A percentile compares a stretch with the other conserved stretches of the same genome.
Evolutionary conservation across 2,113 vertebrate genomes (phyloP).

Genomic region (Eurystomus gularis): DNA sequence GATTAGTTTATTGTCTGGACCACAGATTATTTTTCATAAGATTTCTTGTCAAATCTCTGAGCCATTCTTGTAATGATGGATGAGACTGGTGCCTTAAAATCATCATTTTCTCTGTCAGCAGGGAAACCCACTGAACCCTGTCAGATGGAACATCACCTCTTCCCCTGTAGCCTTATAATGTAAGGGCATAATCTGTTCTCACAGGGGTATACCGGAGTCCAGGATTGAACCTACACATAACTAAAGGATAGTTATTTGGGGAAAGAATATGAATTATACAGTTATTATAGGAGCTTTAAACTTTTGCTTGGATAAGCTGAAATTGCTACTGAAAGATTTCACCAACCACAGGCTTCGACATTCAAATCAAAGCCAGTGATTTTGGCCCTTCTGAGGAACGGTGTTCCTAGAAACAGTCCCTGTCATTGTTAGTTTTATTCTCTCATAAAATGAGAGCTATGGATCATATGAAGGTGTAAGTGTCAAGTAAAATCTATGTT

Average conservation of each 20-base stretch:
- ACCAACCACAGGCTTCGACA: neutral
- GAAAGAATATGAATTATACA: neutral
- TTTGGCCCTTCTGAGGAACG: neutral
- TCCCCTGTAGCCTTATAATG: neutral
- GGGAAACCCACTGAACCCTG: conserved; percentile 48
- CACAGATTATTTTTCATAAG: conserved; percentile 54
- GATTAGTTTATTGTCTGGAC: conserved; percentile 51
- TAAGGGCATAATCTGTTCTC: neutral
- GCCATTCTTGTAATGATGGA: conserved; percentile 41
- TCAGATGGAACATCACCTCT: conserved; percentile 40
- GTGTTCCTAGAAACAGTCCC: neutral
- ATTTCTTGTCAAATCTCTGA: conserved; percentile 43
- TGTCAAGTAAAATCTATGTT: neutral
- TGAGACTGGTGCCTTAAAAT: conserved; percentile 44
- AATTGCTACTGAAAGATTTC: neutral
- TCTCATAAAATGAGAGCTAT: neutral
- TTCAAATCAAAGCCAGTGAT: neutral
- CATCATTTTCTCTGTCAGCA: conserved; percentile 38
- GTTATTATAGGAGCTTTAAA: neutral
- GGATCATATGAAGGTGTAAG: neutral
- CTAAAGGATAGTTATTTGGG: neutral
- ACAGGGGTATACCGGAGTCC: neutral
- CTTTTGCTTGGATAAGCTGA: neutral
- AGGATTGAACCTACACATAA: neutral
- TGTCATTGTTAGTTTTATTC: neutral